phyloP scores from a whole-genome alignment of 2,113 vertebrate species.

The Pantherophis guttatus region DNA sequence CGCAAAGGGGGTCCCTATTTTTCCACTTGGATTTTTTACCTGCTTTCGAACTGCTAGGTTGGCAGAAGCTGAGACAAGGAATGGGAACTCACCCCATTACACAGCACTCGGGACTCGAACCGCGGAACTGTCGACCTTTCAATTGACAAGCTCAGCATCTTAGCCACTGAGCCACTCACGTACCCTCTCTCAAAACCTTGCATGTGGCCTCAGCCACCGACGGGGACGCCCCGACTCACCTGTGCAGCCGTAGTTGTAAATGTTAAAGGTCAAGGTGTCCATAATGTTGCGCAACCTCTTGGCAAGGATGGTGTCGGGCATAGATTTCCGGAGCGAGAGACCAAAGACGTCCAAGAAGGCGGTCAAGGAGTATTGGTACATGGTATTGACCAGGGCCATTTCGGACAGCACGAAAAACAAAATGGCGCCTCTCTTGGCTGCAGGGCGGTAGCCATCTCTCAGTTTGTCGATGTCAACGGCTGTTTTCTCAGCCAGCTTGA shows the following conservation, averaged over 20 bases:
- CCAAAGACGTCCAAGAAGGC: constrained; percentile 91
- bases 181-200: background rate
- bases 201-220: background rate
- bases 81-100: too few relatives aligned
- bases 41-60: too few relatives aligned
- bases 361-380: constrained; percentile 94
- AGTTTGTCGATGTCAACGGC: constrained; percentile 84
- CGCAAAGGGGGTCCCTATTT: too few relatives aligned
- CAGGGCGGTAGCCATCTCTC: constrained; percentile 90
- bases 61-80: too few relatives aligned
- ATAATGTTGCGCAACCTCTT: constrained; percentile 86
- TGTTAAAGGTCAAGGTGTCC: constrained; percentile 82
- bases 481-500: constrained; percentile 82
- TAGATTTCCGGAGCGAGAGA: constrained; percentile 84
- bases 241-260: constrained; percentile 94
- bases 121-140: too few relatives aligned
- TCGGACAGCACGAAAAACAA: constrained; percentile 93
- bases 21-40: too few relatives aligned
- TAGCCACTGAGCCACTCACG: too few relatives aligned
- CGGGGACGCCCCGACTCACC: constrained; percentile 66
- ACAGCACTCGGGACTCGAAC: too few relatives aligned
- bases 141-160: too few relatives aligned
- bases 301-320: constrained; percentile 73
- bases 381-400: constrained; percentile 90
- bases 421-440: constrained; percentile 86